Percentiles rank a stretch among this genome's conserved stretches.
These are phyloP conservation scores for Acanthurus tractus DNA, from an alignment of 2,797 vertebrate species.

Conservation along the genomic window DNA sequence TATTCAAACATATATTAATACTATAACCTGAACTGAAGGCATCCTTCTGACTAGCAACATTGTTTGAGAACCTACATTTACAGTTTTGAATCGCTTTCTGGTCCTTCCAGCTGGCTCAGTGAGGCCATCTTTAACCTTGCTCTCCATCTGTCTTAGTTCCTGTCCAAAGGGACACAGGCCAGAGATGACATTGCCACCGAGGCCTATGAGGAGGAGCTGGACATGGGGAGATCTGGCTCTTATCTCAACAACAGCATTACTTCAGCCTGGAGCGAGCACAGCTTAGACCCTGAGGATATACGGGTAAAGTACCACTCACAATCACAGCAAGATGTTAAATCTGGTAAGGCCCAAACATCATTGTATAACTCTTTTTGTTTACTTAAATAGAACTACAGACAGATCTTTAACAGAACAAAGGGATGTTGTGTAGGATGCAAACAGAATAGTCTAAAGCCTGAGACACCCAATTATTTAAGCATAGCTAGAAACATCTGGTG, in stretches of 20 bases:
- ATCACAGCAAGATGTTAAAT: background rate
- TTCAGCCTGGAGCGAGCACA: slow-evolving; percentile 98
- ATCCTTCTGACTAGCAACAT: background rate
- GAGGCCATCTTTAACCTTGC: slow-evolving; percentile 15
- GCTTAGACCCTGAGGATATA: slow-evolving; percentile 98
- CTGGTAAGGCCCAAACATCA: background rate
- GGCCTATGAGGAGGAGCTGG: slow-evolving; percentile 98
- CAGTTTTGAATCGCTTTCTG: background rate
- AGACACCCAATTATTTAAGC: no score
- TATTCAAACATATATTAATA: no score
- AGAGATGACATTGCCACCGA: slow-evolving; percentile 96
- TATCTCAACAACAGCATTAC: slow-evolving; percentile 98
- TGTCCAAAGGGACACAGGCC: slow-evolving; percentile 93
- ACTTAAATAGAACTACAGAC: background rate
- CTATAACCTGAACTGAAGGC: no score
- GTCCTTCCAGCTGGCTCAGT: background rate
- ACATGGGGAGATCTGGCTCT: slow-evolving; percentile 97
- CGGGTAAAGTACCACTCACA: slow-evolving; percentile 84
- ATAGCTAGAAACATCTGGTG: no score
- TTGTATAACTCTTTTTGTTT: background rate
- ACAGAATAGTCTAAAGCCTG: no score
- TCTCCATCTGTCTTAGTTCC: slow-evolving; percentile 86
- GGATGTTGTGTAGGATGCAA: no score
- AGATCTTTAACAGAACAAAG: background rate
- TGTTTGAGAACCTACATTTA: slow-evolving; percentile 23